Percentiles rank a stretch among this genome's conserved stretches.
These are phyloP conservation scores for Gerosis bhagava DNA, from an alignment of 2,888 invertebrate genomes.

Conservation along the genomic window DNA sequence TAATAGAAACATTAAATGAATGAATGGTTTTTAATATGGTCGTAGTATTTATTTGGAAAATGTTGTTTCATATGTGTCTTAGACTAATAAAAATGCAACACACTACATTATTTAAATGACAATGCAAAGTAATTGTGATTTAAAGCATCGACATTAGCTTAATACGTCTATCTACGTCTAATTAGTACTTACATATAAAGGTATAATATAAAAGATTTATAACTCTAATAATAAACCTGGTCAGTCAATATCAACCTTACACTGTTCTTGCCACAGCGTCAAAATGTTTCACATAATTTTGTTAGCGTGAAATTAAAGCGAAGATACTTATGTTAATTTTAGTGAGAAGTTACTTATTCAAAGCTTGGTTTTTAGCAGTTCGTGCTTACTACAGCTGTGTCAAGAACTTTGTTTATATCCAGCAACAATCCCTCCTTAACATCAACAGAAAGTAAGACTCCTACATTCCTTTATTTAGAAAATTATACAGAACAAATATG, in stretches of 20 bases:
- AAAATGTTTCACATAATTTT: slow-evolving; percentile 17
- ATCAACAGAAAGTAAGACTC: too few relatives aligned
- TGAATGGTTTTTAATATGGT: background rate
- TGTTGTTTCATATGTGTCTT: slow-evolving; percentile 7
- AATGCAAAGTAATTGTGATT: slow-evolving; percentile 53
- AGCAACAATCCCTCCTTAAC: slow-evolving; percentile 42
- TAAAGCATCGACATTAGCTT: slow-evolving; percentile 54
- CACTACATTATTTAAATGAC: slow-evolving; percentile 38
- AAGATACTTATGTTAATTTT: too few relatives aligned
- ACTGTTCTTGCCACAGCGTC: slow-evolving; percentile 64
- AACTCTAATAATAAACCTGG: slow-evolving; percentile 57
- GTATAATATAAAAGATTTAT: slow-evolving; percentile 66
- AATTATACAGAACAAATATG: too few relatives aligned
- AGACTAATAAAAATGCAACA: slow-evolving; percentile 36
- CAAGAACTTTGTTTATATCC: slow-evolving; percentile 54
- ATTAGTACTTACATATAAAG: slow-evolving; percentile 52
- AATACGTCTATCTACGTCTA: slow-evolving; percentile 65
- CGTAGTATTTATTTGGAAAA: slow-evolving; percentile 1
- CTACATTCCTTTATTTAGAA: too few relatives aligned
- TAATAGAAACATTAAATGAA: slow-evolving; percentile 1
- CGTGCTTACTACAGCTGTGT: too few relatives aligned
- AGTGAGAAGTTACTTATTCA: too few relatives aligned
- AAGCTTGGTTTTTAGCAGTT: too few relatives aligned
- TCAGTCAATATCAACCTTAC: slow-evolving; percentile 69
- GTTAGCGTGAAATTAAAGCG: background rate